A percentile compares a stretch with the other conserved stretches of the same genome.
These are phyloP conservation scores for Conomelus anceps DNA, from an alignment of 2,888 invertebrate species.

Conservation along the genomic window DNA sequence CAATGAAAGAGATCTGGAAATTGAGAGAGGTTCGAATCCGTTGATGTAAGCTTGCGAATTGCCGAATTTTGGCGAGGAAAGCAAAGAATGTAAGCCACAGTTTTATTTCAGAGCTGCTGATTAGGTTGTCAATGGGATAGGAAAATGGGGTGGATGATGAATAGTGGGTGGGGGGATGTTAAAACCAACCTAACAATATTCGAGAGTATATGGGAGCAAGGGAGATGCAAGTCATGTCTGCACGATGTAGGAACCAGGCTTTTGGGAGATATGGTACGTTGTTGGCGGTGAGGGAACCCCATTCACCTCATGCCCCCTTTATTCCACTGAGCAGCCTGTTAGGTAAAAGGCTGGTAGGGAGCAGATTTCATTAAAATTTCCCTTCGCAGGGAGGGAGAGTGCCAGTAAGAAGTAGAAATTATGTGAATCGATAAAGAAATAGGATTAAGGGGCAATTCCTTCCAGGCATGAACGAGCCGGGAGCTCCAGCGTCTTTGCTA, in stretches of 20 bases:
- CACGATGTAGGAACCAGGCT: background rate
- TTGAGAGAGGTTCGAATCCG: background rate
- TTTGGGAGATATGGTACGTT: background rate
- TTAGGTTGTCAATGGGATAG: background rate
- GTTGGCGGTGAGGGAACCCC: background rate
- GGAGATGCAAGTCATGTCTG: background rate
- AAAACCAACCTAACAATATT: background rate
- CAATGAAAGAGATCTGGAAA: background rate
- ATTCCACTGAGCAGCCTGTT: background rate
- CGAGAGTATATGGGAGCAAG: background rate
- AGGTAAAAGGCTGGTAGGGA: background rate
- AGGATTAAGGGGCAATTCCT: background rate
- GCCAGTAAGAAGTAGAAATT: background rate
- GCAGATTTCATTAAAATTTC: background rate
- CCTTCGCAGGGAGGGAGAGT: background rate
- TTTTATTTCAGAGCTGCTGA: background rate
- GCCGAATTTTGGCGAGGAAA: background rate
- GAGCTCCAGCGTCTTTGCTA: background rate
- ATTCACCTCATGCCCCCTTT: background rate
- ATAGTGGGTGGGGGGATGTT: background rate
- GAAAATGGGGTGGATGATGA: background rate
- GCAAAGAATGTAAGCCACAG: background rate
- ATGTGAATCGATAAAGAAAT: background rate
- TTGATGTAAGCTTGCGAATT: background rate
- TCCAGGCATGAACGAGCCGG: background rate